phyloP scores from a whole-genome alignment of 2,888 invertebrate genomes.

The Rhyacophila evoluta region DNA sequence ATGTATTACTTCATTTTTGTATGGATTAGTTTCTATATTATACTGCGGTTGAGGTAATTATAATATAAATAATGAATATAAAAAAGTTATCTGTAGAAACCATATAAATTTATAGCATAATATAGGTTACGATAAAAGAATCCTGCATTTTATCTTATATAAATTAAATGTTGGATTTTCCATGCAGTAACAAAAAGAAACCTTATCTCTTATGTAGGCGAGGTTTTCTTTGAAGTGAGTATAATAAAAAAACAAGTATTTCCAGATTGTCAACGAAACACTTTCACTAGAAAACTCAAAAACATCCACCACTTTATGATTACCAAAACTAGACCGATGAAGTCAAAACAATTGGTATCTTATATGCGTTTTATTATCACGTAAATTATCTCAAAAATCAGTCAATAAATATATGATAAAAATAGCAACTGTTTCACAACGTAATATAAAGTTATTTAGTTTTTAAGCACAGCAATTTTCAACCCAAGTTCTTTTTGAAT shows the following conservation, averaged over 20 bases:
- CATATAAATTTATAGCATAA: not conserved
- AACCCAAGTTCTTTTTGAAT: no score
- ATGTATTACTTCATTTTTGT: no score
- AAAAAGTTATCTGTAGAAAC: not conserved
- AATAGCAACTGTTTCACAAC: no score
- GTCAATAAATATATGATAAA: no score
- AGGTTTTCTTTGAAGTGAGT: not conserved
- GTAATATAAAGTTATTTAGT: no score
- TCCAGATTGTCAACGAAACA: not conserved
- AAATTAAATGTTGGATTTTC: not conserved
- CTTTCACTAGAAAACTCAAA: slow-evolving; percentile 4
- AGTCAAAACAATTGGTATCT: no score
- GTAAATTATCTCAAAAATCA: no score
- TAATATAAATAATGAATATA: not conserved
- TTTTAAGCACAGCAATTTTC: no score
- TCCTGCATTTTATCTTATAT: slow-evolving; percentile 3
- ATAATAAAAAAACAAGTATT: not conserved
- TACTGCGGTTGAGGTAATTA: no score
- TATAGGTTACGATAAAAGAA: not conserved
- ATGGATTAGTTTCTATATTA: no score
- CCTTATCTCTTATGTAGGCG: not conserved
- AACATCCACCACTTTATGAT: not conserved
- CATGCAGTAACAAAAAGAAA: slow-evolving; percentile 15
- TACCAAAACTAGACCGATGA: not conserved
- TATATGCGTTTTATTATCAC: no score